Conservation (phyloP, 2,797 vertebrate species). For the Columba guinea region DNA sequence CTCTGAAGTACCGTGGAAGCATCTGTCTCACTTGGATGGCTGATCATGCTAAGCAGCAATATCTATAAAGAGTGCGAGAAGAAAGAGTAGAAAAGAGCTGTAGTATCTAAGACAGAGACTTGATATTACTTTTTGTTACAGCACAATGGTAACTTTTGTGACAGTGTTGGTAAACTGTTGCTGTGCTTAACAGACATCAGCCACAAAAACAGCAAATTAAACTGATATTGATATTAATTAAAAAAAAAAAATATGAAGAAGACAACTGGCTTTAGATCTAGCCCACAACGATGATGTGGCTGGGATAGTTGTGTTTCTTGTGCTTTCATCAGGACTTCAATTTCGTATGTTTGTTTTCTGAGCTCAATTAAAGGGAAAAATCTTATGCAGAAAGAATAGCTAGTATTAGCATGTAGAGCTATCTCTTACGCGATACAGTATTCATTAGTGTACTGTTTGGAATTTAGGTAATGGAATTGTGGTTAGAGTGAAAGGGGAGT, state of each 20-base stretch:
- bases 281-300: accelerated
- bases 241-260: background rate
- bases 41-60: background rate
- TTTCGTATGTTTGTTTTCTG: background rate
- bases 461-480: slow-evolving; percentile 17
- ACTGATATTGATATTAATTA: no score
- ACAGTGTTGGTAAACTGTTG: background rate
- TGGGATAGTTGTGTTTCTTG: background rate
- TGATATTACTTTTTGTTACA: background rate
- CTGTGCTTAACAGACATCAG: background rate
- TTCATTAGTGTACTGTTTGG: slow-evolving; percentile 35
- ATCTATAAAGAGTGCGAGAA: background rate
- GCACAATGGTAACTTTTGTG: background rate
- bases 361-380: background rate
- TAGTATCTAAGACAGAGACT: background rate
- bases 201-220: background rate
- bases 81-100: background rate
- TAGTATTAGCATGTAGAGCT: background rate
- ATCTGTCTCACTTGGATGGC: background rate
- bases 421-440: background rate
- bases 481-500: background rate
- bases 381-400: background rate
- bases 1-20: background rate
- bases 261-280: background rate
- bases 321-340: background rate